phyloP scores from a whole-genome alignment of 1,140 invertebrate species.

The Rhynchophorus ferrugineus region DNA sequence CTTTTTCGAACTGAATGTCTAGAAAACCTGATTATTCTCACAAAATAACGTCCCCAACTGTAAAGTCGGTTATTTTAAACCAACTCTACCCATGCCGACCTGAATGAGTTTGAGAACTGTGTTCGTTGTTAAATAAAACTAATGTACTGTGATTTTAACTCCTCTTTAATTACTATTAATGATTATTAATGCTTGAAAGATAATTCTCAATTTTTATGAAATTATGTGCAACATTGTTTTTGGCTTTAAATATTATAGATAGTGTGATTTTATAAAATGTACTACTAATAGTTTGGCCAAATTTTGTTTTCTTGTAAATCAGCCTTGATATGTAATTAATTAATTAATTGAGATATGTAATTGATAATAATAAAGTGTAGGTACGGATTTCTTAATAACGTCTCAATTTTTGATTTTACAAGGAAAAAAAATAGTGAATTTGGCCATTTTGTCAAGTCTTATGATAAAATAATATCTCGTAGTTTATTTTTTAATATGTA shows the following conservation, averaged over 20 bases:
- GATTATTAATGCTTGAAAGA: not conserved
- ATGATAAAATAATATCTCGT: conserved; percentile 1
- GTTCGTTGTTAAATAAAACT: conserved; percentile 1
- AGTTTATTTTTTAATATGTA: not conserved
- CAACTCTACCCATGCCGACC: no score
- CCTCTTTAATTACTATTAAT: not conserved
- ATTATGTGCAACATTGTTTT: not conserved
- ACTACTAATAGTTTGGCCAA: no score
- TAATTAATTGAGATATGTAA: no score
- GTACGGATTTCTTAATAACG: no score
- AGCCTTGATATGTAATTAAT: no score
- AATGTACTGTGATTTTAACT: conserved; percentile 3
- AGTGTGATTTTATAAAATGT: no score
- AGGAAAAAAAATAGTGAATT: no score
- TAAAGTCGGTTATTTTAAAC: no score
- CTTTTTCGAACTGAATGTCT: conserved; percentile 19
- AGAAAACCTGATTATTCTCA: not conserved
- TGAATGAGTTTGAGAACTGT: no score
- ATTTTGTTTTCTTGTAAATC: no score
- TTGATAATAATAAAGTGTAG: no score
- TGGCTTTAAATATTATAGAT: not conserved
- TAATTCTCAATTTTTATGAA: not conserved
- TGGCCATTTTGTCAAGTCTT: not conserved
- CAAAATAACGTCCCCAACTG: not conserved
- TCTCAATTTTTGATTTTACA: no score